A percentile compares a stretch with the other conserved stretches of the same genome.
Evolutionary conservation across 2,888 invertebrate genomes (phyloP).

Genomic region (Mimumesa dahlbomi): DNA sequence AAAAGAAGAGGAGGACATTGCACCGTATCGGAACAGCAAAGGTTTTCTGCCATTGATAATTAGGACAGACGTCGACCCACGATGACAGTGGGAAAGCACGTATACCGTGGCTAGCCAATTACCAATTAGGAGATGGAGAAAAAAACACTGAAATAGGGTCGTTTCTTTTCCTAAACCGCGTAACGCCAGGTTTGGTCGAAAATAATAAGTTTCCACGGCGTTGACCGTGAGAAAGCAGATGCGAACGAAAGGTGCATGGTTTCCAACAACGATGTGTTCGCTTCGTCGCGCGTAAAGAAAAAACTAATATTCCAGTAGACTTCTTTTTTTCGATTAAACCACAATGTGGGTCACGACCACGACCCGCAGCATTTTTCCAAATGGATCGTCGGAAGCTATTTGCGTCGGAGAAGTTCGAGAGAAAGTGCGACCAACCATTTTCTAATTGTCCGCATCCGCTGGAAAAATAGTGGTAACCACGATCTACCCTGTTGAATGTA

Average conservation of each 20-base stretch:
- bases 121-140: background rate
- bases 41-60: background rate
- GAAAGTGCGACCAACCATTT: slow-evolving; percentile 76
- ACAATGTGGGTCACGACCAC: slow-evolving; percentile 35
- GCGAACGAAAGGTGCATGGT: too few species aligned
- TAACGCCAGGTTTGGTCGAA: too few species aligned
- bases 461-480: slow-evolving; percentile 66
- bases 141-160: too few species aligned
- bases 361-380: slow-evolving; percentile 19
- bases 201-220: too few species aligned
- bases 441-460: slow-evolving; percentile 77
- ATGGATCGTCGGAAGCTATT: slow-evolving; percentile 4
- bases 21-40: slow-evolving; percentile 8
- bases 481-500: slow-evolving; percentile 32
- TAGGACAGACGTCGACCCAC: background rate
- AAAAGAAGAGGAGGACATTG: slow-evolving; percentile 13
- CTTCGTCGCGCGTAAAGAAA: background rate
- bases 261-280: background rate
- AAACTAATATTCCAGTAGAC: background rate
- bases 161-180: too few species aligned
- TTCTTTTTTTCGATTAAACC: background rate
- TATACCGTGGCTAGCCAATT: background rate
- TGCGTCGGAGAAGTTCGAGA: slow-evolving; percentile 43
- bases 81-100: background rate
- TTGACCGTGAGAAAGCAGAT: too few species aligned